Percentiles rank a stretch among this genome's conserved stretches.
Conservation (phyloP, 1,140 invertebrate genomes). For the Bradysia coprophila region DNA sequence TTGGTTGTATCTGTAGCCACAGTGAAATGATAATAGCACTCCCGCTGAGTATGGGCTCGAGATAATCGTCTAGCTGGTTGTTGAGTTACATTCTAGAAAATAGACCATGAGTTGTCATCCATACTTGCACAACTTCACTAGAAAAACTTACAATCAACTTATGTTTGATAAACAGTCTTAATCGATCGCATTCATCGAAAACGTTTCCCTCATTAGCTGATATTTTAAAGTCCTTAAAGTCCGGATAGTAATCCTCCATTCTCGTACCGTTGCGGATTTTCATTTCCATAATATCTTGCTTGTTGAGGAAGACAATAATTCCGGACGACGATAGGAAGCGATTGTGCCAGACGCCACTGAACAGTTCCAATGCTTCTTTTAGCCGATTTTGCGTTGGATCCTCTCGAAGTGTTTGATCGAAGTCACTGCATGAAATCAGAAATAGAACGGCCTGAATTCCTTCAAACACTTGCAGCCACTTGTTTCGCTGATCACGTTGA, state of each 20-base stretch:
- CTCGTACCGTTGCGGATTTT: constrained; percentile 46
- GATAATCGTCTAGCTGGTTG: constrained; percentile 17
- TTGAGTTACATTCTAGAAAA: constrained; percentile 14
- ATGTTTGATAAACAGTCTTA: constrained; percentile 45
- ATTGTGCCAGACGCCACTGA: constrained; percentile 59
- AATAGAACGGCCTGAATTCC: constrained; percentile 63
- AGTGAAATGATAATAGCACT: constrained; percentile 51
- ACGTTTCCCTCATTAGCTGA: constrained; percentile 23
- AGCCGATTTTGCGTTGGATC: constrained; percentile 48
- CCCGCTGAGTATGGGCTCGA: constrained; percentile 19
- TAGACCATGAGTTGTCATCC: neutral
- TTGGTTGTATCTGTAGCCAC: constrained; percentile 54
- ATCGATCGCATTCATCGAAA: constrained; percentile 39
- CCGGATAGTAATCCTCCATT: constrained; percentile 43
- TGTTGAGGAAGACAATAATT: constrained; percentile 64
- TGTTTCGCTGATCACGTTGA: constrained; percentile 61
- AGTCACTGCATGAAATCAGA: constrained; percentile 56
- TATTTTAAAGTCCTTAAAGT: constrained; percentile 32
- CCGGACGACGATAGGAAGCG: constrained; percentile 53
- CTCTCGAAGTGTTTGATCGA: constrained; percentile 56
- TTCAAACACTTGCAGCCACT: constrained; percentile 74
- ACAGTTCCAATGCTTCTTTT: constrained; percentile 47
- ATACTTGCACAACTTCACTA: neutral
- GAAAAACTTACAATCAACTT: constrained; percentile 38
- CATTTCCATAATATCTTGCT: constrained; percentile 54